A percentile compares a stretch with the other conserved stretches of the same genome.
phyloP scores from a whole-genome alignment of 2,888 invertebrate species.

The Synergus japonicus region DNA sequence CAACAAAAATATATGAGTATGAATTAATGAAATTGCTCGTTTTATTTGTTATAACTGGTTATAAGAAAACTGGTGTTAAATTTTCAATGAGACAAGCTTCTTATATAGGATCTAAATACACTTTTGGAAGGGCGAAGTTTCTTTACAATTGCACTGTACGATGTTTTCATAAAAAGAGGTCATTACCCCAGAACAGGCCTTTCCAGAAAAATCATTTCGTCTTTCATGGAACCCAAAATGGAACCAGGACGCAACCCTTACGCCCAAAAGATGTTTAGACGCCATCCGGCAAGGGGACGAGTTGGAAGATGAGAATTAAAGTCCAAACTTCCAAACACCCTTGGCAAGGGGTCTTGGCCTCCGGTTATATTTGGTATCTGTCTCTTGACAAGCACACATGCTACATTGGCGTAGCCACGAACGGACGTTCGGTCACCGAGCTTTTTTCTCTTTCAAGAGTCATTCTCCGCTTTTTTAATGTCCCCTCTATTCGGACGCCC shows the following conservation, averaged over 20 bases:
- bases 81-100: neutral
- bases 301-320: slow-evolving; percentile 51
- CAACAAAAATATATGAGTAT: too few species aligned
- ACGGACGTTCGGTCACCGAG: slow-evolving; percentile 64
- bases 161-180: neutral
- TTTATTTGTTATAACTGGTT: too few species aligned
- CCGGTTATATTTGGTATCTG: slow-evolving; percentile 75
- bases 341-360: slow-evolving; percentile 73
- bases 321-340: slow-evolving; percentile 73
- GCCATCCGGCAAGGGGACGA: slow-evolving; percentile 46
- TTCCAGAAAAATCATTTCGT: slow-evolving; percentile 48
- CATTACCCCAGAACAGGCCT: slow-evolving; percentile 22
- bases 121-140: neutral
- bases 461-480: slow-evolving; percentile 14
- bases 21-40: too few species aligned
- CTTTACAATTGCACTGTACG: neutral
- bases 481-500: neutral
- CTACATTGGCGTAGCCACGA: slow-evolving; percentile 64
- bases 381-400: slow-evolving; percentile 69
- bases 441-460: slow-evolving; percentile 57
- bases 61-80: too few species aligned
- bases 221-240: slow-evolving; percentile 32
- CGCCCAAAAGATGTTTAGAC: slow-evolving; percentile 37
- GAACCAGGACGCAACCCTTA: slow-evolving; percentile 63
- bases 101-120: neutral